Conservation (phyloP, 2,797 vertebrate genomes). For the Craterocephalus amniculus region DNA sequence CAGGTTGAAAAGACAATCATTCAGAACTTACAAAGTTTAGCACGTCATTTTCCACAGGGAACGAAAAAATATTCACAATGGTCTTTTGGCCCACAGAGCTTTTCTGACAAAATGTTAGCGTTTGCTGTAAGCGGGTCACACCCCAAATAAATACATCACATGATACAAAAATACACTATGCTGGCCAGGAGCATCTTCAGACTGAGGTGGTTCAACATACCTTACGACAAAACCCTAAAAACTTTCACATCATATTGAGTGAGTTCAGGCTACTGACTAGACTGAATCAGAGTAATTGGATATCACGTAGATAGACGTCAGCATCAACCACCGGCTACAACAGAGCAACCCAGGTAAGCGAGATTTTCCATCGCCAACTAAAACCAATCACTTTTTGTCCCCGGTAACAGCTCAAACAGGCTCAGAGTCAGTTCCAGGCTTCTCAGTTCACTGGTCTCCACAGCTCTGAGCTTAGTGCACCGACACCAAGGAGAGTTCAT, state of each 20-base stretch:
- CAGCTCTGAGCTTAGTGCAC: constrained; percentile 34
- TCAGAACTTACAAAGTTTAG: constrained; percentile 44
- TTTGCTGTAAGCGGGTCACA: constrained; percentile 34
- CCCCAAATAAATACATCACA: constrained; percentile 73
- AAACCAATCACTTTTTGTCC: constrained; percentile 9
- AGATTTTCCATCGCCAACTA: constrained; percentile 25
- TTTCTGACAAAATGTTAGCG: constrained; percentile 38
- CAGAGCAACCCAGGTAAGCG: constrained; percentile 20
- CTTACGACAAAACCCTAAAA: constrained; percentile 48
- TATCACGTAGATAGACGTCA: constrained; percentile 20
- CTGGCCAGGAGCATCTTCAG: constrained; percentile 55
- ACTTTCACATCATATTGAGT: constrained; percentile 55
- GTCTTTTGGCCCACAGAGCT: constrained; percentile 52
- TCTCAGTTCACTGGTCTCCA: constrained; percentile 16
- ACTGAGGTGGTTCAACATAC: constrained; percentile 50
- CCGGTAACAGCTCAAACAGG: constrained; percentile 38
- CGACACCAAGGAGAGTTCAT: neutral
- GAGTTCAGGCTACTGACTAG: constrained; percentile 22
- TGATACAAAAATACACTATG: constrained; percentile 76
- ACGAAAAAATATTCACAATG: constrained; percentile 41
- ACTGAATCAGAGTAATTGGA: constrained; percentile 35
- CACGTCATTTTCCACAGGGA: constrained; percentile 37
- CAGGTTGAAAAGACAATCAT: constrained; percentile 51
- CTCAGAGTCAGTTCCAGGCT: constrained; percentile 24
- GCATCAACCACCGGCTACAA: constrained; percentile 14